Evolutionary conservation across 2,888 invertebrate genomes (phyloP).

Genomic region (Dryadula phaetusa): DNA sequence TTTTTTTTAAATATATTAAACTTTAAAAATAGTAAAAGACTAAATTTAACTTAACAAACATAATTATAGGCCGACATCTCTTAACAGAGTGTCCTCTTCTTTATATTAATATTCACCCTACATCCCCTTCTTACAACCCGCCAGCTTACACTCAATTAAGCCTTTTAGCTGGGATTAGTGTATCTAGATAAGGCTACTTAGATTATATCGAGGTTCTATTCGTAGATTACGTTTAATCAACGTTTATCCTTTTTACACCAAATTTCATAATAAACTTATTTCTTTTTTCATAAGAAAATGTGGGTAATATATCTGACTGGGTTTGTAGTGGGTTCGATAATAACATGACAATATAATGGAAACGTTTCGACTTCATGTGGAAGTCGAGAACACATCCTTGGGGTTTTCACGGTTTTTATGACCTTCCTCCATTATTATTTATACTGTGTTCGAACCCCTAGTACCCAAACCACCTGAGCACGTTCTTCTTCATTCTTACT

Average conservation of each 20-base stretch:
- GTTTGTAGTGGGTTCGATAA: too few species aligned
- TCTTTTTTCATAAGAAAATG: background rate
- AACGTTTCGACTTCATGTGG: too few species aligned
- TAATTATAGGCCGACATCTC: background rate
- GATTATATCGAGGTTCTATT: conserved; percentile 15
- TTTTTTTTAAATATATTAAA: too few species aligned
- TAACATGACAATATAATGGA: background rate
- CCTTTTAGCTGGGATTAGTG: conserved; percentile 28
- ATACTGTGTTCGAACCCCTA: too few species aligned
- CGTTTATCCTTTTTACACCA: background rate
- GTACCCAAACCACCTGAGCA: too few species aligned
- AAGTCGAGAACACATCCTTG: too few species aligned
- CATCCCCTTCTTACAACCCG: conserved; percentile 20
- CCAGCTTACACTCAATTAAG: conserved; percentile 29
- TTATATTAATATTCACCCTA: conserved; percentile 27
- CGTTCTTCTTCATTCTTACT: too few species aligned
- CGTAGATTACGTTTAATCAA: conserved; percentile 21
- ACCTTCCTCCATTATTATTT: too few species aligned
- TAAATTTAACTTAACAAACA: background rate
- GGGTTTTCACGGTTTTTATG: too few species aligned
- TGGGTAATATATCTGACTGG: background rate
- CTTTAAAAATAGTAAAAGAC: background rate
- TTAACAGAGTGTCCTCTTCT: background rate
- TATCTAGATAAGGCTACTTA: conserved; percentile 15
- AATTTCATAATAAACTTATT: background rate